Base-by-base conservation (phyloP, 1,140 invertebrate genomes). In the Procambarus clarkii region DNA sequence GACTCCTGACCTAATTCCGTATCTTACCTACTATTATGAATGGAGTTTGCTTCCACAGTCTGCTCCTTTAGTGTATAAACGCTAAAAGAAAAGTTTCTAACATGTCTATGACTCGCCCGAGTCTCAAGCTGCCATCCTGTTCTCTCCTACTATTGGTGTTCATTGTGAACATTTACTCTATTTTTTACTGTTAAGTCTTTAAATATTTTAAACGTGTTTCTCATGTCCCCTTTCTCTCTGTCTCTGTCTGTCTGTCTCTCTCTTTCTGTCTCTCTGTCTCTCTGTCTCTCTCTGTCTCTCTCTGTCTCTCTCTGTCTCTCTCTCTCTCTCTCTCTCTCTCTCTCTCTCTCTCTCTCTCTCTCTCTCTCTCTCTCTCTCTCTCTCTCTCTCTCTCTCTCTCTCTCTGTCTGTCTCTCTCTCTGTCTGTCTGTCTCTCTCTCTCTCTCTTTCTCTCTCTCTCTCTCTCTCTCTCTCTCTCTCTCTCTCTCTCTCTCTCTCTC, bases 361-460 rank as follows among this genome's bases (percentile, higher is more conserved):
- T 78, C 77, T 78, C 77, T 78, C 77, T 78, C 77, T 78, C 77
- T 78, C 77, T 78, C 77, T 78, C 77, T 78, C 77, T 78, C 77
- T 78, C 77, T 78, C 77, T 78, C 77, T 78, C 77, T 78, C 77
- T 78, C 77, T 78, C 77, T 78, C 77, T 78, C 77, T 78, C 77
- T 78, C 77, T 82, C 80, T 82, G 46, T 82, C 80, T 82, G 46
- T 82, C 80, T 82, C 80, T 82, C 80, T 82, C 80, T 82, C 80
- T 82, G 46, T 82, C 80, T 54, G 11, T 82, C 80, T 82, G 46
- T 82, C 46, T 60, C 54, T 54, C 50, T 82, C 50, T 82, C 46
- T 45, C 46, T 45, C 34, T 45, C 78, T 45, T 24, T 80, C 34
- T 48, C 50, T 80, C 71, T 44, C 34, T 80, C 34, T 45, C 34